Evolutionary conservation across 64 coral and sea anemone species (phyloP), one percentile per base, ranked within the genome.

Genomic region (Stichodactyla mertensii): DNA sequence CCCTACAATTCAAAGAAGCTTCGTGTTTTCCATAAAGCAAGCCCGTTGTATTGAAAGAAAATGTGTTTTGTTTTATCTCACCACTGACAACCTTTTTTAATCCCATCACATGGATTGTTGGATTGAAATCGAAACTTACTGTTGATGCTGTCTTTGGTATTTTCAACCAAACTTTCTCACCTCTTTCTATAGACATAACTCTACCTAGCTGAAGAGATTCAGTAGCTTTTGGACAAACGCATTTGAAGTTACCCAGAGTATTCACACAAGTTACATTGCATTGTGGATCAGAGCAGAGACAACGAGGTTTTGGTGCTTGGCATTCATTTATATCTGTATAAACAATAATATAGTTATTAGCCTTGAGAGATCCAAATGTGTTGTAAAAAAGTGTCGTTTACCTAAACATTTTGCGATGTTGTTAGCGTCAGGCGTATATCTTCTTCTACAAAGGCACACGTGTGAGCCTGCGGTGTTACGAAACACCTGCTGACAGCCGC

Each of bases 401-500:
- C 77, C 77, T 79, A 7, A 13, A 79, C 77, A 79, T 36, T 18
- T 36, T 15, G 77, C 51, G 3, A 7, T 79, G 77, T 79, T 28
- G 5, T 52, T 13, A 15, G 10, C 51, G 28, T 89, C 82, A 20
- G 54, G 54, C 13, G 6, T 56, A 20, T 84, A 89, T 16, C 88
- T 82, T 9, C 9, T 9, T 31, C 18, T 23, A 52, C 88, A 89
- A 10, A 61, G 18, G 23, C 88, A 89, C 8, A 1, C 27, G 77
- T 84, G 83, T 6, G 88, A 77, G 1, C 88, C 88, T 64, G 16
- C n/a, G 18, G 82, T 89, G 23, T 89, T 89, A 24, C 54, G 20
- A 45, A 82, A 89, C 11, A 24, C 20, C 2, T 89, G 82, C 24
- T 64, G 16, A 57, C 88, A 89, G 15, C 82, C 18, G 19, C 88